Conservation (phyloP, 2,113 vertebrate genomes). For the Xyliphius kryptos region DNA sequence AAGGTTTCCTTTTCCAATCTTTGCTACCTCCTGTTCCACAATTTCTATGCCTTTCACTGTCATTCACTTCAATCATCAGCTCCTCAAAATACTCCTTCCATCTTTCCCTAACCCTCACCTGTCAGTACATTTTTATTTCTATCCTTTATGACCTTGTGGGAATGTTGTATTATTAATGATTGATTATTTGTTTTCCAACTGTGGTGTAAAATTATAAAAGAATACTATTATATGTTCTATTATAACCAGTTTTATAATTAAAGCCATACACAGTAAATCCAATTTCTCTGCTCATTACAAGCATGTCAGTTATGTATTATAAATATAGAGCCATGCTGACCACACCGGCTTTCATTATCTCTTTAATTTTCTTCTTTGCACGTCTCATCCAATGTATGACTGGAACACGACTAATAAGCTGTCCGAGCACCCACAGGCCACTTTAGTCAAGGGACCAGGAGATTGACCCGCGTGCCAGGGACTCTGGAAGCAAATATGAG, state of each 20-base stretch:
- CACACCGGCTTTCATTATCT: neutral
- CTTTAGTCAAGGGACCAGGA: constrained; percentile 43
- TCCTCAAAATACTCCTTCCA: too few relatives aligned
- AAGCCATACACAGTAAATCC: neutral
- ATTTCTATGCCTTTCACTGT: too few relatives aligned
- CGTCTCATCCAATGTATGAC: constrained; percentile 29
- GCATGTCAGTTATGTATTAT: neutral
- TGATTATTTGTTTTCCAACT: too few relatives aligned
- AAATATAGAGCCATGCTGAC: neutral
- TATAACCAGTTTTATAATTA: neutral
- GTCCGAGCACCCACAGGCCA: constrained; percentile 46
- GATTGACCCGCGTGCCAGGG: constrained; percentile 49
- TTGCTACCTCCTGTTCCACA: too few relatives aligned
- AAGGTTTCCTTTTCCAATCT: too few relatives aligned
- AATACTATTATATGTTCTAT: too few relatives aligned
- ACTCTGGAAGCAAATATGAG: constrained; percentile 51
- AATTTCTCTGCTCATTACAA: neutral
- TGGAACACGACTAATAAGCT: constrained; percentile 54
- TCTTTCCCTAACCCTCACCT: too few relatives aligned
- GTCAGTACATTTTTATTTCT: too few relatives aligned
- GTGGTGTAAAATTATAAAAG: too few relatives aligned
- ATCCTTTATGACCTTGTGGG: too few relatives aligned
- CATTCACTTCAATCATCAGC: too few relatives aligned
- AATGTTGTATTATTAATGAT: too few relatives aligned
- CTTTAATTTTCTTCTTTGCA: neutral